Evolutionary conservation across 1,140 invertebrate species (phyloP).

Genomic region (Penaeus japonicus): DNA sequence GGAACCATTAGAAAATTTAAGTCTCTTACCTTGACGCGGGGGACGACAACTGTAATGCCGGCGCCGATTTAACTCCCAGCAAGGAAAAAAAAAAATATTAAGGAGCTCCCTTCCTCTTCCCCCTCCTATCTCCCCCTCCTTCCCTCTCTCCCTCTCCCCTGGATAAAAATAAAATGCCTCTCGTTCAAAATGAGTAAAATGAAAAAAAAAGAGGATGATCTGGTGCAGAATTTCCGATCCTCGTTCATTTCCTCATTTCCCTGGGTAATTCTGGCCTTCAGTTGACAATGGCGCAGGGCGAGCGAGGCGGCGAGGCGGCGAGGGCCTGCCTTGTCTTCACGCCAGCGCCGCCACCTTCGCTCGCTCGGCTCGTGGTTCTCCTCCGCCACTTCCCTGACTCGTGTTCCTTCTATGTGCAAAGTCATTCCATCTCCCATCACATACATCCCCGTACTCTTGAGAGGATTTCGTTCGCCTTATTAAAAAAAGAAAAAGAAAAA

Average conservation of each 20-base stretch:
- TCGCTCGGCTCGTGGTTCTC: not conserved
- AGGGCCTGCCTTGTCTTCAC: too few relatives aligned
- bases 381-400: not conserved
- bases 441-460: not conserved
- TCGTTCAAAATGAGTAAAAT: not conserved
- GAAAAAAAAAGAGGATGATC: not conserved
- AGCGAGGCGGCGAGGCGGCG: too few relatives aligned
- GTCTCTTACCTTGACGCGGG: too few relatives aligned
- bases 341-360: not conserved
- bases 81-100: too few relatives aligned
- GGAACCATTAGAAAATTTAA: too few relatives aligned
- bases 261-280: not conserved
- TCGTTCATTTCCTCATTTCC: slow-evolving; percentile 10
- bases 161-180: not conserved
- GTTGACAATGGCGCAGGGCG: not conserved
- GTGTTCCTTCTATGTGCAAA: not conserved
- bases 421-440: not conserved
- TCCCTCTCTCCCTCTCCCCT: not conserved
- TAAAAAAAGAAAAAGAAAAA: too few relatives aligned
- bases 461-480: too few relatives aligned
- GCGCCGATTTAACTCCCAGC: too few relatives aligned
- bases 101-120: not conserved
- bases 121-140: not conserved
- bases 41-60: too few relatives aligned
- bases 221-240: not conserved